phyloP scores from a whole-genome alignment of 2,113 vertebrate species.

The Hystrix brachyura region DNA sequence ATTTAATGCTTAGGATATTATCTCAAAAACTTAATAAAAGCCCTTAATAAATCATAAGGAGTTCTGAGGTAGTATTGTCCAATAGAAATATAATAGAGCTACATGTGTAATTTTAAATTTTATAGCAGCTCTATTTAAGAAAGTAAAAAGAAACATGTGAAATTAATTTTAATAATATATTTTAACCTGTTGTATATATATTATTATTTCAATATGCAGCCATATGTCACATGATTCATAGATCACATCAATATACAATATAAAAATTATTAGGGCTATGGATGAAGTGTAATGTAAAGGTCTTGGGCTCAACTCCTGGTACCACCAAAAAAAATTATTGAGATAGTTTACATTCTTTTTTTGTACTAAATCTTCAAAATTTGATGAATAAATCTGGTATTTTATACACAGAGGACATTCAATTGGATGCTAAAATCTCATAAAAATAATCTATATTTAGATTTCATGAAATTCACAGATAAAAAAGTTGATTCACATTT shows the following conservation, averaged over 20 bases:
- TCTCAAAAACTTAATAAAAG: background rate
- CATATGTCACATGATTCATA: background rate
- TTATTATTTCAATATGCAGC: background rate
- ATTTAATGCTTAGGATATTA: background rate
- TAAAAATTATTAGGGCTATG: background rate
- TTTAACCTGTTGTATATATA: background rate
- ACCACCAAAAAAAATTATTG: background rate
- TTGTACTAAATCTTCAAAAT: background rate
- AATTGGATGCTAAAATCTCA: background rate
- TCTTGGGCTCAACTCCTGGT: background rate
- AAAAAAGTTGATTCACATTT: background rate
- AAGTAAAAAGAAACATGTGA: background rate
- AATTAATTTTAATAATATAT: background rate
- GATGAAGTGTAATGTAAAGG: background rate
- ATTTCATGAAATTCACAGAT: slow-evolving; percentile 34
- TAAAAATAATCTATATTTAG: slow-evolving; percentile 24
- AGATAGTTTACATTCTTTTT: slow-evolving; percentile 10
- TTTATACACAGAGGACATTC: background rate
- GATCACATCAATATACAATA: background rate
- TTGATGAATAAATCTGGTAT: background rate
- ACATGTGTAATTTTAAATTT: background rate
- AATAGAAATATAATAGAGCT: background rate
- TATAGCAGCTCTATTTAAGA: background rate
- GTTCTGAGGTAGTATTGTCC: background rate
- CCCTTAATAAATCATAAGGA: background rate